A percentile compares a stretch with the other conserved stretches of the same genome.
Evolutionary conservation across 2,113 vertebrate genomes (phyloP).

Genomic region (Ellobius talpinus): DNA sequence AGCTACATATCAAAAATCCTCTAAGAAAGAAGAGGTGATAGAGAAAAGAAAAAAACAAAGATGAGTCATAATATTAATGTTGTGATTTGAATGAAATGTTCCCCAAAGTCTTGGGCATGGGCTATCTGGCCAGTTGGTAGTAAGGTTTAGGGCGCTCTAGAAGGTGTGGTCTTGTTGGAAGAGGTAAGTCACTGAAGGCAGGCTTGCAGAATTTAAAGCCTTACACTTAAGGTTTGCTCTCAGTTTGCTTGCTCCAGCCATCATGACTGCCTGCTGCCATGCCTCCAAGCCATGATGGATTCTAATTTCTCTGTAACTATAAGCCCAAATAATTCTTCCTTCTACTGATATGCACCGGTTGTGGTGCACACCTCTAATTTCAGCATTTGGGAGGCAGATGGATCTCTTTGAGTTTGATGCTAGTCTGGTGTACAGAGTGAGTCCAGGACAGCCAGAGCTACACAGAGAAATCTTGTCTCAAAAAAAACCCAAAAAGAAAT

Average conservation of each 20-base stretch:
- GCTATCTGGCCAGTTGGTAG: neutral
- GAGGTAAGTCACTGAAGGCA: neutral
- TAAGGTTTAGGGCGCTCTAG: neutral
- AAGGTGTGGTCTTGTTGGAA: neutral
- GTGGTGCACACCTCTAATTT: neutral
- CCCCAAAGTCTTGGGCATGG: neutral
- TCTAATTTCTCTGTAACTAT: neutral
- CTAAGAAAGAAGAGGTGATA: neutral
- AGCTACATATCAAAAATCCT: neutral
- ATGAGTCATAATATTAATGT: too few relatives aligned
- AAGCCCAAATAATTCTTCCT: neutral
- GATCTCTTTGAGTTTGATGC: neutral
- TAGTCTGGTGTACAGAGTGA: neutral
- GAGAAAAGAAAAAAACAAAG: neutral
- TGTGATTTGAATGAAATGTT: neutral
- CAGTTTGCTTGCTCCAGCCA: neutral
- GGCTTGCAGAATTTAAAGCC: neutral
- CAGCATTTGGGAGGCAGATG: neutral
- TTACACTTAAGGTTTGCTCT: neutral
- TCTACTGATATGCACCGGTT: neutral
- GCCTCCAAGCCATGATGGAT: neutral
- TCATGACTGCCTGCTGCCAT: too few relatives aligned
- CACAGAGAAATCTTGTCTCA: neutral
- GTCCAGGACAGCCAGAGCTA: neutral
- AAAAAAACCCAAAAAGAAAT: neutral